Evolutionary conservation across 2,888 invertebrate species (phyloP).

Genomic region (Apamea sordens): DNA sequence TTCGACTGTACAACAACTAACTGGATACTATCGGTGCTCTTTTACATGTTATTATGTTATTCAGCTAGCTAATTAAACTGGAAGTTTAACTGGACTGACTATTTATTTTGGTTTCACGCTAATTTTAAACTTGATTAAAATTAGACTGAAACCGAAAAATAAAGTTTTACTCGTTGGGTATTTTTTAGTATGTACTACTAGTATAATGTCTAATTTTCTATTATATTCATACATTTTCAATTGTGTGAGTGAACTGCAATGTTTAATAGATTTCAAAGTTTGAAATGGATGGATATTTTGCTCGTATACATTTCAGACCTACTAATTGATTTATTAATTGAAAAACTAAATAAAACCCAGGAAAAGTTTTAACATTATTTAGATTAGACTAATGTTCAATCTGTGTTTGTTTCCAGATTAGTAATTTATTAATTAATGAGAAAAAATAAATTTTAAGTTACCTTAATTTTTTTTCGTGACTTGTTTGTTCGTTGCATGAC

Average conservation of each 20-base stretch:
- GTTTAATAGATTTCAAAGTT: background rate
- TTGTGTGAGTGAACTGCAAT: background rate
- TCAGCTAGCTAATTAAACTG: constrained; percentile 18
- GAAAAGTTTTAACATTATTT: background rate
- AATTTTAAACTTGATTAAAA: background rate
- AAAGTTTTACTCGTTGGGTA: background rate
- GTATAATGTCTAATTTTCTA: background rate
- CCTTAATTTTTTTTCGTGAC: background rate
- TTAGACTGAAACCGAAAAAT: no score
- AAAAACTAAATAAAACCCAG: background rate
- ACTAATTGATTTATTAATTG: background rate
- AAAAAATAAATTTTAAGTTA: background rate
- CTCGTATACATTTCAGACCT: background rate
- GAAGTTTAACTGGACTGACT: background rate
- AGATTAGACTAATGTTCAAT: background rate
- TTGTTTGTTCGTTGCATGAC: background rate
- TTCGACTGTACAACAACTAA: background rate
- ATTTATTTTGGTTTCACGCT: background rate
- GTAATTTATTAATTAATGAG: background rate
- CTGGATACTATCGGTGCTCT: constrained; percentile 7
- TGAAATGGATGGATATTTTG: background rate
- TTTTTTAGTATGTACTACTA: background rate
- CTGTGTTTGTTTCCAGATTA: background rate
- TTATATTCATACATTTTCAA: background rate
- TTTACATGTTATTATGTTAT: constrained; percentile 21